Evolutionary conservation across 2,797 vertebrate genomes (phyloP), one percentile per base, ranked within the genome.

Genomic region (Phoeniculus purpureus): DNA sequence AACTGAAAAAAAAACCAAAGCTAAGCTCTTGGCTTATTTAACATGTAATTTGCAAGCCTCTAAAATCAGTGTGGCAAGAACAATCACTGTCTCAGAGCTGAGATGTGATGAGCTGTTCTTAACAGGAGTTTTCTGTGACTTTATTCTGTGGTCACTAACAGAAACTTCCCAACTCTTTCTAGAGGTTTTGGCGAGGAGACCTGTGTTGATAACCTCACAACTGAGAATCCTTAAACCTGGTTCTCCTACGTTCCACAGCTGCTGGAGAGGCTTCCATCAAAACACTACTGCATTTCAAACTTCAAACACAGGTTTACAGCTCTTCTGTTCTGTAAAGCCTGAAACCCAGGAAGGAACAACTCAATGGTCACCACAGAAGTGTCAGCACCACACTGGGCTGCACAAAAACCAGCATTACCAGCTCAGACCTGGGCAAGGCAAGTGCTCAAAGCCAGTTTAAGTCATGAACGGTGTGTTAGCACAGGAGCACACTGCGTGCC

Each of bases 311-410:
- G 9, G 25, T 52, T 80, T 59, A 51, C 31, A 71, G 50, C 25
- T 74, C 61, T 77, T 70, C 81, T 65, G 40, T 81, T 71, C 48
- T 55, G 48, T 54, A 61, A 92, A 82, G 48, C 17, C 51, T 78
- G 59, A 92, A 80, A 77, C 5, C 23, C 54, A 73, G 48, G 29
- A 70, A 43, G 40, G 34, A 92, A 61, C 20, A 81, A 78, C 3
- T 32, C 48, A 85, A 54, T 43, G 32, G 73, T 45, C 5, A 59
- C 29, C 55, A 58, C 29, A 47, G 6, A 74, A 66, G 25, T 29
- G 34, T 37, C 61, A 73, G 22, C 40, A 62, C 26, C 54, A 56
- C 1, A 2, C 32, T 47, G 32, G 48, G 40, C 50, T 77, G 58
- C 29, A 76, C 56, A 37, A 64, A 88, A 72, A 26, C 10, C 66